Conservation (phyloP, 2,888 invertebrate genomes). For the Perizoma affinitatum region DNA sequence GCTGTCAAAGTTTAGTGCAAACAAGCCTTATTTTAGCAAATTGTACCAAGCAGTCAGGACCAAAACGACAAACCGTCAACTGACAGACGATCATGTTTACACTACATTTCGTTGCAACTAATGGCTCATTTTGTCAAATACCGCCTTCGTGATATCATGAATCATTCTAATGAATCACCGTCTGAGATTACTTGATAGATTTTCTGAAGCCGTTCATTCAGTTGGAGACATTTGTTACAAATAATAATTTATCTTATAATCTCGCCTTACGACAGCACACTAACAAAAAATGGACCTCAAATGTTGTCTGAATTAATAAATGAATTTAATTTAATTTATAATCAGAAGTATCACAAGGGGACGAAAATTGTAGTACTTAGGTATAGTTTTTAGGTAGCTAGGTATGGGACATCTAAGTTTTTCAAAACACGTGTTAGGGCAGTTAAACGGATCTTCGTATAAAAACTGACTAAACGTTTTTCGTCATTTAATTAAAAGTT, state of each 20-base stretch:
- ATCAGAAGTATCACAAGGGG: too few relatives aligned
- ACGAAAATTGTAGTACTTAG: too few relatives aligned
- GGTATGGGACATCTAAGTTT: neutral
- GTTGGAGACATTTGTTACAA: conserved; percentile 7
- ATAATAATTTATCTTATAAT: too few relatives aligned
- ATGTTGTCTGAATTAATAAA: too few relatives aligned
- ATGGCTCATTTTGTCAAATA: conserved; percentile 73
- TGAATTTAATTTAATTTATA: too few relatives aligned
- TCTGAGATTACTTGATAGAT: conserved; percentile 69
- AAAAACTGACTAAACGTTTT: too few relatives aligned
- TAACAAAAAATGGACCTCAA: too few relatives aligned
- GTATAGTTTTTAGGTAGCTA: too few relatives aligned
- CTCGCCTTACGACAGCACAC: too few relatives aligned
- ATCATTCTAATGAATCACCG: conserved; percentile 71
- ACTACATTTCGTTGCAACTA: conserved; percentile 64
- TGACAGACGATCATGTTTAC: conserved; percentile 63
- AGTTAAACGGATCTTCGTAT: too few relatives aligned
- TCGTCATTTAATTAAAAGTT: too few relatives aligned
- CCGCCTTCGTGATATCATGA: conserved; percentile 53
- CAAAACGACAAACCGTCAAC: conserved; percentile 36
- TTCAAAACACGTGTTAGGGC: neutral
- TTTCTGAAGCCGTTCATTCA: conserved; percentile 40
- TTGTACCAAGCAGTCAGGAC: conserved; percentile 6
- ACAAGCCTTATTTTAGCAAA: conserved; percentile 28
- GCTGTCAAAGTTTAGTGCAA: too few relatives aligned